Conservation (phyloP, 2,888 invertebrate genomes). For the Sabatieria punctata region DNA sequence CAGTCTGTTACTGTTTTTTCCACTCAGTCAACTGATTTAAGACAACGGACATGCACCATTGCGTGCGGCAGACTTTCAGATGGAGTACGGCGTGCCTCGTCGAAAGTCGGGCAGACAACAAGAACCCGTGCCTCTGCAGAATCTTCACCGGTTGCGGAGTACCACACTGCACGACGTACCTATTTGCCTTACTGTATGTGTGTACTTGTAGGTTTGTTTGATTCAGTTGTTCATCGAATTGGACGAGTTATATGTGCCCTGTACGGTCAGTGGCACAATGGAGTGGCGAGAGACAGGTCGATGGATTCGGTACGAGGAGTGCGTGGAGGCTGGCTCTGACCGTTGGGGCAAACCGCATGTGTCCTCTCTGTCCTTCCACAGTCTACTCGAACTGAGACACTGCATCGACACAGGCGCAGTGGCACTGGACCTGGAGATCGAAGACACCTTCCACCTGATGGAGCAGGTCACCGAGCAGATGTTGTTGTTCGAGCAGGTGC, state of each 20-base stretch:
- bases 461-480: neutral
- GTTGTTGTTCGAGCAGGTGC: neutral
- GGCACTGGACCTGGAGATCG: neutral
- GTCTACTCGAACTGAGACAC: slow-evolving; percentile 30
- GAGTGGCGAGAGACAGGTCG: slow-evolving; percentile 34
- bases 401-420: neutral
- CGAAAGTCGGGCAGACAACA: no score
- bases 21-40: no score
- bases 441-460: neutral
- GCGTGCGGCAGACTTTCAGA: no score
- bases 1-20: no score
- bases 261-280: slow-evolving; percentile 18
- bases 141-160: no score
- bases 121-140: no score
- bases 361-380: slow-evolving; percentile 34
- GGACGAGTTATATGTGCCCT: slow-evolving; percentile 51
- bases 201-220: neutral
- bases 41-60: no score
- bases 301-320: slow-evolving; percentile 36
- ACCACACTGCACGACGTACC: no score
- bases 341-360: slow-evolving; percentile 35
- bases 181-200: no score
- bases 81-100: no score
- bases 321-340: slow-evolving; percentile 31
- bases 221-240: slow-evolving; percentile 74